phyloP scores from a whole-genome alignment of 2,888 invertebrate genomes.

The Andricus curvator region DNA sequence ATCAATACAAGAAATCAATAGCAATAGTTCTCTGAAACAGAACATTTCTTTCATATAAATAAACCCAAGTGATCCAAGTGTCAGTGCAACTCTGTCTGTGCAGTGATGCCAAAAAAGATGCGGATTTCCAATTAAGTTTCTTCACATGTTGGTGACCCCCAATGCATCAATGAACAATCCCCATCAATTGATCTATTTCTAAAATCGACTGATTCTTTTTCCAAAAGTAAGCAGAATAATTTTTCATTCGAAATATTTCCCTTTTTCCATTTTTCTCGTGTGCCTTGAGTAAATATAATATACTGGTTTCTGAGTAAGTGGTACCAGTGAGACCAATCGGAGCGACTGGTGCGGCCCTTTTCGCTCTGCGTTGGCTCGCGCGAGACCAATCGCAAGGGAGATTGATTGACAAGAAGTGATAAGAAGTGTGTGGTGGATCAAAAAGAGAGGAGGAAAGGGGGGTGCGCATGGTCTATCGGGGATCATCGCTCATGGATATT shows the following conservation, averaged over 20 bases:
- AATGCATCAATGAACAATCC: not conserved
- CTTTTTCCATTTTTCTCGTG: not conserved
- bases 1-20: conserved; percentile 1
- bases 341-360: not conserved
- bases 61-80: not conserved
- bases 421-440: conserved; percentile 35
- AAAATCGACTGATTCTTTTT: not conserved
- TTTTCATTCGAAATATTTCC: not conserved
- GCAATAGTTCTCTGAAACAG: not conserved
- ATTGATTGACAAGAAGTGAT: not conserved
- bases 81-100: conserved; percentile 17
- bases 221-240: not conserved
- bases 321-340: conserved; percentile 14
- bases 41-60: not conserved
- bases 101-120: conserved; percentile 2
- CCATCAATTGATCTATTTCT: not conserved
- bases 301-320: not conserved
- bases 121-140: not conserved
- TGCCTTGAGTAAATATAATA: not conserved
- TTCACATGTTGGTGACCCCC: not conserved
- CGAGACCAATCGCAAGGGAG: not conserved
- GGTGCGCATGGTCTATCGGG: conserved; percentile 41
- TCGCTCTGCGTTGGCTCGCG: not conserved
- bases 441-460: conserved; percentile 16
- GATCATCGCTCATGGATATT: conserved; percentile 58